phyloP scores from a whole-genome alignment of 1,140 invertebrate genomes.

The Leptinotarsa texana region DNA sequence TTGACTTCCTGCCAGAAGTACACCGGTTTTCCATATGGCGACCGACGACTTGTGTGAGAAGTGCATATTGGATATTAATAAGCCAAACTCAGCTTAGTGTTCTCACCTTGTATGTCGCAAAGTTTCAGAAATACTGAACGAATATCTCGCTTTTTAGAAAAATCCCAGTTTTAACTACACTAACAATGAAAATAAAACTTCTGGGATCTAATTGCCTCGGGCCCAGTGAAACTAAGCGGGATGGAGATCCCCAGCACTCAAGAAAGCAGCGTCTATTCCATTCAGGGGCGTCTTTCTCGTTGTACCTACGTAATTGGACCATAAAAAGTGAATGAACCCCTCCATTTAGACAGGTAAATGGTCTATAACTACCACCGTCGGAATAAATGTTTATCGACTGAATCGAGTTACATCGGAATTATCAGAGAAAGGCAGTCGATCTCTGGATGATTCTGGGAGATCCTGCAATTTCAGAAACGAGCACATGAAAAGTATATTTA shows the following conservation, averaged over 20 bases:
- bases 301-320: not conserved
- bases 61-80: no score
- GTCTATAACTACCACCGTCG: not conserved
- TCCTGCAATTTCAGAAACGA: not conserved
- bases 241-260: not conserved
- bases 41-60: no score
- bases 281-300: not conserved
- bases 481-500: no score
- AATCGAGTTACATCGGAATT: not conserved
- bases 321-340: not conserved
- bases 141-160: no score
- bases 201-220: not conserved
- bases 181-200: conserved; percentile 1
- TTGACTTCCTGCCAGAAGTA: no score
- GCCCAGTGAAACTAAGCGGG: not conserved
- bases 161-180: not conserved
- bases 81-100: no score
- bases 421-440: not conserved
- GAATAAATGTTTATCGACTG: not conserved
- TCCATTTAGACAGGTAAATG: not conserved
- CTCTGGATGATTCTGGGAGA: not conserved
- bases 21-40: no score
- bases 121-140: no score
- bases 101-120: no score
- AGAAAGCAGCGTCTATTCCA: not conserved